A percentile compares a stretch with the other conserved stretches of the same genome.
Conservation (phyloP, 2,888 invertebrate species). For the Temnothorax unifasciatus region DNA sequence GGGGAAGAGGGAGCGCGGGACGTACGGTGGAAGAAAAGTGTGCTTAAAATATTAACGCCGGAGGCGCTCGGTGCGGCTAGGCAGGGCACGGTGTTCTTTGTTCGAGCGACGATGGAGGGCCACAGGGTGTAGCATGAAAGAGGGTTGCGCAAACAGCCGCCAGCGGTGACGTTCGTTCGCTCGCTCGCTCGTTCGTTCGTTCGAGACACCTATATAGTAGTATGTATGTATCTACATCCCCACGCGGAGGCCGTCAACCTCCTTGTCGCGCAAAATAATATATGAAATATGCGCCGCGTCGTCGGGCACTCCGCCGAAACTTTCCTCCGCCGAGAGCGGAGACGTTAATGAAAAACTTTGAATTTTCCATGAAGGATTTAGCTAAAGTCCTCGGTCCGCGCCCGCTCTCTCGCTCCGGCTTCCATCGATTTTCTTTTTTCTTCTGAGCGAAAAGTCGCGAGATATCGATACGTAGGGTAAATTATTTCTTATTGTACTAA, state of each 20-base stretch:
- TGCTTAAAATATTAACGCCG: conserved; percentile 86
- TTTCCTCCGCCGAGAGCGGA: conserved; percentile 71
- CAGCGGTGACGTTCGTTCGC: conserved; percentile 73
- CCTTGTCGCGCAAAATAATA: conserved; percentile 84
- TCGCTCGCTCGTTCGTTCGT: conserved; percentile 19
- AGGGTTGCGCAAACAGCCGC: conserved; percentile 84
- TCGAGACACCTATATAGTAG: conserved; percentile 1
- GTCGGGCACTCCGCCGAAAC: conserved; percentile 76
- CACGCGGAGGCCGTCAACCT: conserved; percentile 56
- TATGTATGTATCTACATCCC: conserved; percentile 24
- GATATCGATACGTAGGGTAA: conserved; percentile 19
- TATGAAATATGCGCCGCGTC: conserved; percentile 85
- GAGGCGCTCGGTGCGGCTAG: conserved; percentile 81
- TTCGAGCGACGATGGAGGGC: conserved; percentile 80
- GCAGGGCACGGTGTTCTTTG: conserved; percentile 82
- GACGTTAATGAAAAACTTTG: conserved; percentile 86
- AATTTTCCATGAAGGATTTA: conserved; percentile 85
- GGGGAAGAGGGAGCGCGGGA: conserved; percentile 56
- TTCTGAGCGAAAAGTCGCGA: conserved; percentile 20
- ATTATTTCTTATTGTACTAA: neutral
- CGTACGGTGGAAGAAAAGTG: conserved; percentile 83
- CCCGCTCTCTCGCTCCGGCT: conserved; percentile 5
- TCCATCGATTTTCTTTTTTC: neutral
- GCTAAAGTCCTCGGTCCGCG: conserved; percentile 42
- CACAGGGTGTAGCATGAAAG: conserved; percentile 74